A percentile compares a stretch with the other conserved stretches of the same genome.
phyloP scores from a whole-genome alignment of 2,888 invertebrate species.

The Iselma pallidipennis region DNA sequence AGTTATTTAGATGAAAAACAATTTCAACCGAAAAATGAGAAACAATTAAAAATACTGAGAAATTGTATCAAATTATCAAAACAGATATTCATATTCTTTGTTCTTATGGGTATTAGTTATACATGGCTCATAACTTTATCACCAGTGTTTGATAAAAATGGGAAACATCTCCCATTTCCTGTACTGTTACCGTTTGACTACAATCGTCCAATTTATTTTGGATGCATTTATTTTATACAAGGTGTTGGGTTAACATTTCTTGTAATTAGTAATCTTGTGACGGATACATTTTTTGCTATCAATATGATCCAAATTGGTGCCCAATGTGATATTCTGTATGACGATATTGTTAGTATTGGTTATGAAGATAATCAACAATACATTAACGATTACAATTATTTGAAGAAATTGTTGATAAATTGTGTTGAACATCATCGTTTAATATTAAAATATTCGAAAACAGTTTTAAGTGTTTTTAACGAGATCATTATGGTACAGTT shows the following conservation, averaged over 20 bases:
- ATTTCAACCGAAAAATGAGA: constrained; percentile 5
- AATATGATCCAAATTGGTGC: constrained; percentile 14
- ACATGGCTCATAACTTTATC: background rate
- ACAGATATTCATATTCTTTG: constrained; percentile 7
- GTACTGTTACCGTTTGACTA: background rate
- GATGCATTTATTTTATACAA: background rate
- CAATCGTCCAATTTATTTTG: constrained; percentile 5
- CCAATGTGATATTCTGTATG: constrained; percentile 15
- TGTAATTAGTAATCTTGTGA: constrained; percentile 7
- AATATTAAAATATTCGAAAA: background rate
- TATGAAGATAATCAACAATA: background rate
- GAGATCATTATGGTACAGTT: background rate
- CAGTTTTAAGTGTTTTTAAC: background rate
- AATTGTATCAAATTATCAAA: constrained; percentile 4
- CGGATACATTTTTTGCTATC: constrained; percentile 16
- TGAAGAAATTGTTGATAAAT: too few species aligned
- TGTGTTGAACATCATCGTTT: background rate
- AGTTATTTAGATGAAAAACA: constrained; percentile 6
- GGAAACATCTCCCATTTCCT: constrained; percentile 6
- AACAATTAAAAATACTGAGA: constrained; percentile 1
- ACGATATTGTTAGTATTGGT: constrained; percentile 6
- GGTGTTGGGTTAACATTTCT: constrained; percentile 1
- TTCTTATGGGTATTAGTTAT: constrained; percentile 7
- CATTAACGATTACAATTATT: background rate
- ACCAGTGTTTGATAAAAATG: constrained; percentile 1